Conservation (phyloP, 2,113 vertebrate species). For the Notothenia coriiceps region DNA sequence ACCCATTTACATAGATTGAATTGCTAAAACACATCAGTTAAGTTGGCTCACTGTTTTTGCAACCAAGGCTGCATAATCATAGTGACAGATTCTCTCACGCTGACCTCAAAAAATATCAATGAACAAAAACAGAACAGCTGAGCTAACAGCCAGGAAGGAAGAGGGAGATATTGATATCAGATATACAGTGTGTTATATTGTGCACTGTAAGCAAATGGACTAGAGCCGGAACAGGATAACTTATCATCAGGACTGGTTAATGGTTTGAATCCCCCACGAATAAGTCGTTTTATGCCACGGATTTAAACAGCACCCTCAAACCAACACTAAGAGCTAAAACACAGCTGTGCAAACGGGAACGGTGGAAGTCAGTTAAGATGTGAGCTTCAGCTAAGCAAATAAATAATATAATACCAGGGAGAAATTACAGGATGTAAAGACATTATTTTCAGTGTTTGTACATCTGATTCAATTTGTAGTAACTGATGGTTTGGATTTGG, state of each 20-base stretch:
- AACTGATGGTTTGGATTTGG: constrained; percentile 64
- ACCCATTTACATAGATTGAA: background rate
- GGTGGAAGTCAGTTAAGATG: constrained; percentile 74
- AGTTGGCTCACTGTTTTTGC: background rate
- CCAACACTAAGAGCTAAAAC: constrained; percentile 66
- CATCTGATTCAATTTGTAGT: constrained; percentile 79
- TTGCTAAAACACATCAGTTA: background rate
- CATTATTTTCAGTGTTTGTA: constrained; percentile 77
- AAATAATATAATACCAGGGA: constrained; percentile 78
- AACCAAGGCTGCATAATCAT: background rate
- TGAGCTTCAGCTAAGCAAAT: constrained; percentile 76
- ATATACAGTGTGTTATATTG: background rate
- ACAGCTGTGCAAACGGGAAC: constrained; percentile 78
- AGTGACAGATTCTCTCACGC: constrained; percentile 4
- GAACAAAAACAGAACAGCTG: constrained; percentile 2
- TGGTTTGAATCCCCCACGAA: constrained; percentile 54
- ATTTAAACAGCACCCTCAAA: constrained; percentile 61
- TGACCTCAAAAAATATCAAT: background rate
- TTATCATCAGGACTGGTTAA: constrained; percentile 46
- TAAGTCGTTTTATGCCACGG: constrained; percentile 48
- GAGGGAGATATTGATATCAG: constrained; percentile 17
- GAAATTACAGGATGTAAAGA: constrained; percentile 80
- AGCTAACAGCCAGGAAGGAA: constrained; percentile 20
- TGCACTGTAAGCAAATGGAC: constrained; percentile 36
- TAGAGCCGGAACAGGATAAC: constrained; percentile 27